Base-by-base conservation (phyloP, 2,797 vertebrate genomes). In the Allobates femoralis region DNA sequence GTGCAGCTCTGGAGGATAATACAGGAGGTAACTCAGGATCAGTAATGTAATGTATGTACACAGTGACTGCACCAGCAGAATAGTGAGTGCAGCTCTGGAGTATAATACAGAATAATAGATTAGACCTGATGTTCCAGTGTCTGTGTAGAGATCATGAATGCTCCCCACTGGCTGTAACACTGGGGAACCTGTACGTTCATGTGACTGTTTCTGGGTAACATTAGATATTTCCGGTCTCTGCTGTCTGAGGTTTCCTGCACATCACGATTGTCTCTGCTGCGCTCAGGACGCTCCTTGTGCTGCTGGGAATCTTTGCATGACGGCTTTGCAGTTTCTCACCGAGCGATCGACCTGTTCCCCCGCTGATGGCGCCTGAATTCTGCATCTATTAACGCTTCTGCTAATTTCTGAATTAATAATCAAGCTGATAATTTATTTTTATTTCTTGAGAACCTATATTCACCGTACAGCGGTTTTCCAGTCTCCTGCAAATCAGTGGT, bases 191-290 rank as follows among this genome's bases (percentile, higher is more conserved):
- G 23, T 23, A 12, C 21, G 66, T 19, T 2, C 7, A 3, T 19
- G 21, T 69, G 23, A 32, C 64, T 15, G 3, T 28, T 32, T 3
- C 62, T 41, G 67, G 66, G 32, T 69, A n/a, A 41, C 21, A 77
- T 55, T 28, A 34, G 18, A 19, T 11, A 30, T 15, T 55, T 60
- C 16, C 41, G 12, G 2, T 56, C 32, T 2, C 8, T 8, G 19
- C 21, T 37, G 93, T 95, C 94, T 94, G 94, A 92, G 91, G 93
- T 95, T 94, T 95, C 93, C 91, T 89, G 4, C 79, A 73, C 23
- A 21, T 58, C 66, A 21, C n/a, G 41, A 41, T 26, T 15, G 12
- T 34, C 46, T 41, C 15, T 30, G 46, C 67, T 86, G 79, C 60
- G 32, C 58, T 53, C 41, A 50, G n/a, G 30, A 37, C 4, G 14